phyloP scores from a whole-genome alignment of 2,113 vertebrate genomes.

The Astur gentilis region DNA sequence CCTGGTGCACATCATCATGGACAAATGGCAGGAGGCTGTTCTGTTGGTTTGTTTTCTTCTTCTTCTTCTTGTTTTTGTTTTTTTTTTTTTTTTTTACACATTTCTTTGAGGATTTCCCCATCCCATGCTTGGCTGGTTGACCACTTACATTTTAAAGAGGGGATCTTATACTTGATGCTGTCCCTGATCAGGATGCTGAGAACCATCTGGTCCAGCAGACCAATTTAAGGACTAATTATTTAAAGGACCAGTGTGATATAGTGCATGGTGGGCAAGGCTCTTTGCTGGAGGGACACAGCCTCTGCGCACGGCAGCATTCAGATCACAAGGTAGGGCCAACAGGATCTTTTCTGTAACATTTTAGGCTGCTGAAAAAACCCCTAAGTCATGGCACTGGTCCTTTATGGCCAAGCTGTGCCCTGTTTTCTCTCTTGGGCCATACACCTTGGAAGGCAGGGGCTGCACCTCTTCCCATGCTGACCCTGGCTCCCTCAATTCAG shows the following conservation, averaged over 20 bases:
- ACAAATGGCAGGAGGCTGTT: neutral
- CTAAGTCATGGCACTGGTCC: accelerated
- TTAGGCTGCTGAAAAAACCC: neutral
- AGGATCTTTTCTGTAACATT: neutral
- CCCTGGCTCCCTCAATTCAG: neutral
- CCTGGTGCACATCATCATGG: neutral
- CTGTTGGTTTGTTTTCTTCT: neutral
- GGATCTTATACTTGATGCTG: neutral
- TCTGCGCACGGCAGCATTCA: accelerated
- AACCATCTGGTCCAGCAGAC: neutral
- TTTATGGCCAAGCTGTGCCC: neutral
- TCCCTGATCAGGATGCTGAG: neutral
- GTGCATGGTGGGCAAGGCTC: neutral
- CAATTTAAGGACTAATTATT: neutral
- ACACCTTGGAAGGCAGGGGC: neutral
- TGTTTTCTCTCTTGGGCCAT: neutral
- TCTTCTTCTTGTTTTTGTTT: neutral
- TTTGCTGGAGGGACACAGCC: neutral
- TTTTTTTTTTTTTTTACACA: neutral
- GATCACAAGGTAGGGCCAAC: neutral
- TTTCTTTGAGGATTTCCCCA: neutral
- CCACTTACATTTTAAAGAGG: neutral
- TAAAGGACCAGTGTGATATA: neutral
- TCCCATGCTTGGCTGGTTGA: neutral
- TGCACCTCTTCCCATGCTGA: neutral